phyloP scores from a whole-genome alignment of 2,888 invertebrate genomes.

The Limnephilus lunatus region DNA sequence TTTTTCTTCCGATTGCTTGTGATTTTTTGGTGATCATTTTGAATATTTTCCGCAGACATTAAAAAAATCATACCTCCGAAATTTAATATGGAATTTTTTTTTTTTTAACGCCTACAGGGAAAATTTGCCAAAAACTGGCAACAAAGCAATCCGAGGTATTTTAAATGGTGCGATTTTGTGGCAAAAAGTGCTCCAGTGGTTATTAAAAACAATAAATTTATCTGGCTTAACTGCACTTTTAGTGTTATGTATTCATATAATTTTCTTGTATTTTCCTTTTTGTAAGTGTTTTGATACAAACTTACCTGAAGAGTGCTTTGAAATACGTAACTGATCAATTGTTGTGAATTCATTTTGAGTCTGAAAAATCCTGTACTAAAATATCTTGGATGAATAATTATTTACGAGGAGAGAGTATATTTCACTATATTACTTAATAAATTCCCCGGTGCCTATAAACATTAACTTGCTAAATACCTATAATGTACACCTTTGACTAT shows the following conservation, averaged over 20 bases:
- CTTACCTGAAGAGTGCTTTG: conserved; percentile 42
- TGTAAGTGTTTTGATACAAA: neutral
- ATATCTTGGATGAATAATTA: conserved; percentile 10
- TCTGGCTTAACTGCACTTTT: neutral
- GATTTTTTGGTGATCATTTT: too few species aligned
- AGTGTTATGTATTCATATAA: neutral
- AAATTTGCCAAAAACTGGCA: too few species aligned
- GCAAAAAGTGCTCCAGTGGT: too few species aligned
- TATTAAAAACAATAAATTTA: neutral
- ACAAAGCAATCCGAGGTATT: too few species aligned
- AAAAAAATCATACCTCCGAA: too few species aligned
- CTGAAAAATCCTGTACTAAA: conserved; percentile 42
- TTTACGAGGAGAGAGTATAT: conserved; percentile 24
- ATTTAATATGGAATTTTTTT: too few species aligned
- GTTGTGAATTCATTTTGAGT: conserved; percentile 29
- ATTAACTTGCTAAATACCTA: conserved; percentile 29
- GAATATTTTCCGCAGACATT: too few species aligned
- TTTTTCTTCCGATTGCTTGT: too few species aligned
- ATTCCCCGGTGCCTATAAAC: conserved; percentile 51
- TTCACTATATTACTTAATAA: conserved; percentile 34
- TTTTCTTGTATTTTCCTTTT: conserved; percentile 12
- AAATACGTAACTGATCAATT: conserved; percentile 27
- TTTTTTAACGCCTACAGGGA: too few species aligned
- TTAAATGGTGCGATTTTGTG: too few species aligned
- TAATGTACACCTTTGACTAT: conserved; percentile 20